phyloP scores from a whole-genome alignment of 30 jellyfish, hydroid and myxozoan genomes.

The Mastigias papua region DNA sequence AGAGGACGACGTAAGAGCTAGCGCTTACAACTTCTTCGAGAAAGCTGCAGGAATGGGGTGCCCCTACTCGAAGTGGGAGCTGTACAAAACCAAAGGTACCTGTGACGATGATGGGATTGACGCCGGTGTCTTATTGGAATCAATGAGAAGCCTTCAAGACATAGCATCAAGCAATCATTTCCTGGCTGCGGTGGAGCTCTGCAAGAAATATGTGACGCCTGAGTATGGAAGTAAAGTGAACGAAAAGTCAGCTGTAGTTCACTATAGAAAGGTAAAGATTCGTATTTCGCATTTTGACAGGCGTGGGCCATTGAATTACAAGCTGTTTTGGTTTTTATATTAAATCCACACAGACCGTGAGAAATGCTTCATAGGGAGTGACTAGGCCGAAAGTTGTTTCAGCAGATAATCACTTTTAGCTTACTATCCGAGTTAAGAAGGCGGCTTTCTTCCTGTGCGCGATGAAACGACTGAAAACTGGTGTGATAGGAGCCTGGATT shows the following conservation, averaged over 20 bases:
- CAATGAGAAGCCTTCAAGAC: constrained; percentile 64
- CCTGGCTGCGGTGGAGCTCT: constrained; percentile 60
- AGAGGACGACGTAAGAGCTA: constrained; percentile 32
- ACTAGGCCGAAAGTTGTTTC: too few species aligned
- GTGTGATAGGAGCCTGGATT: too few species aligned
- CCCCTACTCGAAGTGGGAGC: constrained; percentile 67
- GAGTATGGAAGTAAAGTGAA: constrained; percentile 23
- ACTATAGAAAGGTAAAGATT: constrained; percentile 46
- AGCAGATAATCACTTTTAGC: too few species aligned
- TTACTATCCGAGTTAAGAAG: too few species aligned
- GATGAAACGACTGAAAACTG: too few species aligned
- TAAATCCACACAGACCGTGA: too few species aligned
- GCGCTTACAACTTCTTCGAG: constrained; percentile 39
- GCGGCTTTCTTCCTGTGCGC: too few species aligned
- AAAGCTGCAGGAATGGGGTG: constrained; percentile 79
- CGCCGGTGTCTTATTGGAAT: constrained; percentile 75
- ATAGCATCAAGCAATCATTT: constrained; percentile 73
- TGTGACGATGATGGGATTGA: constrained; percentile 39
- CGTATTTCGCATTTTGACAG: too few species aligned
- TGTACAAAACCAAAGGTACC: constrained; percentile 1
- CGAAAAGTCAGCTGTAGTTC: constrained; percentile 40
- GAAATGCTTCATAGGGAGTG: too few species aligned
- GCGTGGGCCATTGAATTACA: too few species aligned
- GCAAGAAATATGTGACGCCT: constrained; percentile 42
- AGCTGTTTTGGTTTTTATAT: too few species aligned